phyloP scores from a whole-genome alignment of 2,113 vertebrate genomes.

The Alligator sinensis region DNA sequence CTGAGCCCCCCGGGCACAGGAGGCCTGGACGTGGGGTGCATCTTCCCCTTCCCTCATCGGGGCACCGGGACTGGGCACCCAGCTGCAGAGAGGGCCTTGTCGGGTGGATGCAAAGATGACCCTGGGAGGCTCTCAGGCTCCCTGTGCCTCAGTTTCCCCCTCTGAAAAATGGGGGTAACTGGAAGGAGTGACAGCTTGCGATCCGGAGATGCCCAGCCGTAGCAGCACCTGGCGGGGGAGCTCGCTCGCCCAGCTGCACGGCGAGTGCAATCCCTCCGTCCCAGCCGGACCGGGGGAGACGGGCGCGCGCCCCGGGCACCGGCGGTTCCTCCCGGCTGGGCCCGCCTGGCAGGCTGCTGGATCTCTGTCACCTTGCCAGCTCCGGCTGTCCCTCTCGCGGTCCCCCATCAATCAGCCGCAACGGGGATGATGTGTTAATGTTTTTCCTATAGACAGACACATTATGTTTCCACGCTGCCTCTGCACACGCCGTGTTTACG shows the following conservation, averaged over 20 bases:
- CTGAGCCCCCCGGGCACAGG: too few relatives aligned
- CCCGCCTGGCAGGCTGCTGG: constrained; percentile 58
- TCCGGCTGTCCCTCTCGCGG: constrained; percentile 68
- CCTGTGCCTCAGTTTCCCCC: too few relatives aligned
- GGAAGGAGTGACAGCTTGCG: too few relatives aligned
- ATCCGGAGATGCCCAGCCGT: too few relatives aligned
- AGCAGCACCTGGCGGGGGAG: background rate
- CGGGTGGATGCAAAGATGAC: too few relatives aligned
- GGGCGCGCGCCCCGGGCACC: constrained; percentile 1
- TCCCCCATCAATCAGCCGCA: constrained; percentile 79
- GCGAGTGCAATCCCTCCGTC: background rate
- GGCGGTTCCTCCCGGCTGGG: constrained; percentile 56
- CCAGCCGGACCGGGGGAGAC: background rate
- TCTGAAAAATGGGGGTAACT: too few relatives aligned
- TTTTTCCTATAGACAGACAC: constrained; percentile 87
- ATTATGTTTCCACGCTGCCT: constrained; percentile 81
- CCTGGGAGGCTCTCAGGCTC: too few relatives aligned
- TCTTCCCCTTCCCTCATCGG: too few relatives aligned
- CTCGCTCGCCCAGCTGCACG: background rate
- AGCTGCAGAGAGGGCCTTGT: too few relatives aligned
- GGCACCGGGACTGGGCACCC: too few relatives aligned
- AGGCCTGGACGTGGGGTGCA: too few relatives aligned
- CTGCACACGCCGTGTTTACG: constrained; percentile 81
- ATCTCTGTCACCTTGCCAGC: constrained; percentile 75
- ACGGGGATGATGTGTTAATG: constrained; percentile 83